Percentiles rank a stretch among this genome's conserved stretches.
These are phyloP conservation scores for Molossus alvarezi DNA, from an alignment of 2,797 vertebrate species.

Conservation along the genomic window DNA sequence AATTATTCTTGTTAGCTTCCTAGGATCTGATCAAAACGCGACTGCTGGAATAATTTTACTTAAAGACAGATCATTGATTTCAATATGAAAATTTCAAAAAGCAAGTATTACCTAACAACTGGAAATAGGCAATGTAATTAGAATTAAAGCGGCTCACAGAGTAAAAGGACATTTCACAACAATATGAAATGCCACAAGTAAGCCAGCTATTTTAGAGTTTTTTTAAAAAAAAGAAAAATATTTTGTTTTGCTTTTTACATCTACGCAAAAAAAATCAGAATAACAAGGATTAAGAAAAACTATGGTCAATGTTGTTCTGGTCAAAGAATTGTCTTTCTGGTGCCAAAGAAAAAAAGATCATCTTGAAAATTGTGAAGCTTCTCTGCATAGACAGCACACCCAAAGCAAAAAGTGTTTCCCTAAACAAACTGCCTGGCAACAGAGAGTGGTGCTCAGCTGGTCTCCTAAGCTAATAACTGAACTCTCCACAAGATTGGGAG, in stretches of 20 bases:
- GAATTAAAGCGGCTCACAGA: constrained; percentile 62
- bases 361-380: constrained; percentile 9
- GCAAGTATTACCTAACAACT: constrained; percentile 73
- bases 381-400: background rate
- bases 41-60: constrained; percentile 66
- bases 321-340: constrained; percentile 56
- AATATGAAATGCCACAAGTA: constrained; percentile 35
- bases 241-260: background rate
- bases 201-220: constrained; percentile 60
- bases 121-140: constrained; percentile 65
- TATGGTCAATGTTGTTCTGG: background rate
- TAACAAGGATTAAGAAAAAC: constrained; percentile 43
- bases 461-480: constrained; percentile 1
- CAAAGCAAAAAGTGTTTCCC: constrained; percentile 39
- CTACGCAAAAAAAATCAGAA: constrained; percentile 10
- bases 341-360: background rate
- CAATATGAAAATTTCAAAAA: constrained; percentile 67
- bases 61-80: constrained; percentile 73
- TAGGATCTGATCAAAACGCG: constrained; percentile 66
- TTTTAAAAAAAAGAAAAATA: background rate
- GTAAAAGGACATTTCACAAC: constrained; percentile 38
- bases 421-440: background rate
- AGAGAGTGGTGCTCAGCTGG: background rate
- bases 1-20: constrained; percentile 70
- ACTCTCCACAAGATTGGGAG: background rate